phyloP scores from a whole-genome alignment of 2,797 vertebrate species.

The Trematomus bernacchii region DNA sequence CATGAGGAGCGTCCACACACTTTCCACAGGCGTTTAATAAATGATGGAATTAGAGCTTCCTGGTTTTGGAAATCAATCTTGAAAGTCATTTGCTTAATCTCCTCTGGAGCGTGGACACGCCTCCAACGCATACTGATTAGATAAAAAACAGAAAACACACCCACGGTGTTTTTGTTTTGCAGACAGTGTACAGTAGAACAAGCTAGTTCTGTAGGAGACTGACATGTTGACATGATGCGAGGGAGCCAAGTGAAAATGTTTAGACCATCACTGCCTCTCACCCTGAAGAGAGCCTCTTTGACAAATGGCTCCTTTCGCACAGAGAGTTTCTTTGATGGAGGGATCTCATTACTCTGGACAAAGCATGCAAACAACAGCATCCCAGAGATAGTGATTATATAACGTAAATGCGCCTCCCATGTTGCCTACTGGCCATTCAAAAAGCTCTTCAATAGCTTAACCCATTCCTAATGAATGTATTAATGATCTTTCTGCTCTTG shows the following conservation, averaged over 20 bases:
- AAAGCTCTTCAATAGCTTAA: slow-evolving; percentile 59
- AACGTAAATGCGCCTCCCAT: slow-evolving; percentile 54
- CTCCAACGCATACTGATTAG: slow-evolving; percentile 3
- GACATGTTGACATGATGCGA: slow-evolving; percentile 7
- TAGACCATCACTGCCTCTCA: slow-evolving; percentile 16
- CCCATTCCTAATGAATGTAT: slow-evolving; percentile 70
- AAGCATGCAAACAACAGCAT: slow-evolving; percentile 52
- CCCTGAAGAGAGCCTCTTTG: slow-evolving; percentile 15
- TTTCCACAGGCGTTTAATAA: neutral
- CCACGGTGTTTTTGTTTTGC: neutral
- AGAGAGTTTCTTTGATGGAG: slow-evolving; percentile 52
- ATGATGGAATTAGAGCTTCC: slow-evolving; percentile 15
- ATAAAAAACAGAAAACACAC: neutral
- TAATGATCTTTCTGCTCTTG: slow-evolving; percentile 73
- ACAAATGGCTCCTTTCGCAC: slow-evolving; percentile 28
- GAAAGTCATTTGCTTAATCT: slow-evolving; percentile 12
- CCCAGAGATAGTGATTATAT: slow-evolving; percentile 51
- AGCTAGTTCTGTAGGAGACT: neutral
- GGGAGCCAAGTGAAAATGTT: slow-evolving; percentile 20
- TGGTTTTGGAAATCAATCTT: slow-evolving; percentile 32
- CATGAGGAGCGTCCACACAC: neutral
- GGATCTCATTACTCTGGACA: slow-evolving; percentile 57
- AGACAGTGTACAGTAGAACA: neutral
- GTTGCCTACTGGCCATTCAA: slow-evolving; percentile 50
- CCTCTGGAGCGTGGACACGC: slow-evolving; percentile 1